Evolutionary conservation across 2,888 invertebrate genomes (phyloP), one percentile per base, ranked within the genome.

Genomic region (Tachina lurida): DNA sequence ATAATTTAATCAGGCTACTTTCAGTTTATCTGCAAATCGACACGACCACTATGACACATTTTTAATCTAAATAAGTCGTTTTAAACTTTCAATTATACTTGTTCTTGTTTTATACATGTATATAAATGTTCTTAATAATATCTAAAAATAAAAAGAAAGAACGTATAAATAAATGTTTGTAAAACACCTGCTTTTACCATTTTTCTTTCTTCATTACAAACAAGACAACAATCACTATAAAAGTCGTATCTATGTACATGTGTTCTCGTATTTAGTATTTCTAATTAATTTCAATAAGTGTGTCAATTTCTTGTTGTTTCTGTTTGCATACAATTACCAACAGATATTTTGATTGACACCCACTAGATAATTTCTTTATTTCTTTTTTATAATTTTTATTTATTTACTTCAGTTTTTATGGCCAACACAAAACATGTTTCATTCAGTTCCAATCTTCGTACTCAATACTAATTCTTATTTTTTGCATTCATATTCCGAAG

Each of bases 261-360:
- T 31, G 31, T 4, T 31, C 31, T 31, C 31, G 10, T 41, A 15
- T 43, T 54, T 22, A 54, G 10, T 74, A 13, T 39, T 52, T 52
- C 19, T 15, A 45, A n/a, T 77, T 56, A 45, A 63, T 62, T 79
- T 71, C 39, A 67, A 83, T n/a, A n/a, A 77, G 77, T 83, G 54
- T 83, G 83, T 83, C 77, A 83, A 54, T 77, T 77, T 71, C 63
- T 82, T 67, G 45, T 45, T 81, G 22, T 45, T 15, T 31, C 39
- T 81, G 41, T 77, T 83, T 83, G 60, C 65, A 73, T 77, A 73
- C 67, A 65, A 83, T 76, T 77, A 76, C 74, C 60, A 65, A 58
- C 43, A 58, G 45, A 78, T 31, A 31, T 81, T 78, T 78, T 78
- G 78, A 85, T 85, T 85, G 78, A 82, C 85, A 85, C 85, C 82